Conservation (phyloP, 2,113 vertebrate species). For the Oceanodroma tethys region DNA sequence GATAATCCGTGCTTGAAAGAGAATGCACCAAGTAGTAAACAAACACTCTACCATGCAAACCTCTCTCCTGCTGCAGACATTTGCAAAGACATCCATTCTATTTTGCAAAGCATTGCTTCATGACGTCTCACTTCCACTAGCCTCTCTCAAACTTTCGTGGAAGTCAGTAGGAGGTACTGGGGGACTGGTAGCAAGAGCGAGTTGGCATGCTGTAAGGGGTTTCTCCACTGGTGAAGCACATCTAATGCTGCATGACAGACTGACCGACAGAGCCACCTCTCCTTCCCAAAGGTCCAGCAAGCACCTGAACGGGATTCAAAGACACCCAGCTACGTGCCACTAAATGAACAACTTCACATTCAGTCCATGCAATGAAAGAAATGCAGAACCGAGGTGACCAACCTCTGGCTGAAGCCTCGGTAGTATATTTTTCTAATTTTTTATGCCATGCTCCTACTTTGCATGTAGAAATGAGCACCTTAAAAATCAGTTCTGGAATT, state of each 20-base stretch:
- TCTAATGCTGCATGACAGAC: not conserved
- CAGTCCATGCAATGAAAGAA: not conserved
- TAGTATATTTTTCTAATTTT: not conserved
- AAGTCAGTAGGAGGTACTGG: not conserved
- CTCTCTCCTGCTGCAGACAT: not conserved
- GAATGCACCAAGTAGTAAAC: not conserved
- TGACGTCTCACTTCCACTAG: not conserved
- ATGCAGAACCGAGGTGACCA: rapidly evolving
- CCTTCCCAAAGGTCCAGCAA: not conserved
- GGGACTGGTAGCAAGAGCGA: not conserved
- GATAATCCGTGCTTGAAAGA: not conserved
- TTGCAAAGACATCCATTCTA: not conserved
- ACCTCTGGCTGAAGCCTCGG: not conserved
- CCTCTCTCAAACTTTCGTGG: not conserved
- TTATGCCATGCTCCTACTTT: not conserved
- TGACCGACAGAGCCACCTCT: not conserved
- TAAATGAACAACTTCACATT: not conserved
- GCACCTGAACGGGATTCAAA: not conserved
- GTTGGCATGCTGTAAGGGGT: not conserved
- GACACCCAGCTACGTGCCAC: rapidly evolving
- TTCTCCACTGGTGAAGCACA: not conserved
- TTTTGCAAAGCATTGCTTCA: not conserved
- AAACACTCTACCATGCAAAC: not conserved
- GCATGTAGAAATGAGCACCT: not conserved
- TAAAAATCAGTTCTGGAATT: not conserved